Base-by-base conservation (phyloP, 1,140 invertebrate species). In the Bombus confusus region DNA sequence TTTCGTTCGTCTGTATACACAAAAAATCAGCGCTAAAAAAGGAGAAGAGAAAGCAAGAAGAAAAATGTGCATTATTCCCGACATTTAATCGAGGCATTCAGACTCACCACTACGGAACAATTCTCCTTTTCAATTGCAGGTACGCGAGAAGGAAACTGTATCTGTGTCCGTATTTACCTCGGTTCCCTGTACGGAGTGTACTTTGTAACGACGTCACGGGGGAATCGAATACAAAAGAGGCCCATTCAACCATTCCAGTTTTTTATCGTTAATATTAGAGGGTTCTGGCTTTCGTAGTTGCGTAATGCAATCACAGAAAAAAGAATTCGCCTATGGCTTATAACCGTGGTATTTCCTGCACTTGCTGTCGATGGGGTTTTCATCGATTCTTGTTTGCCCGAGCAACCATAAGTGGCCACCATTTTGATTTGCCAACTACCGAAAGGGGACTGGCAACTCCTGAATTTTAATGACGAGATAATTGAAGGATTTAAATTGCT, bases 21-120 rank as follows among this genome's bases (percentile, higher is more conserved):
- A 13, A 34, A 3, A 34, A 39, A 12, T 4, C 59, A 66, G 1
- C 43, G 28, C 47, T 2, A 28, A 47, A 68, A 43, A 15, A 13
- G 22, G 39, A 13, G 12, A 6, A 64, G n/a, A 37, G 47, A 34
- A 34, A 34, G 8, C 22, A 34, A 28, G 3, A 66, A 62, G 2
- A 28, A 41, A 39, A 41, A 34, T 15, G 62, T 68, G n/a, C 62
- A 68, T 79, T 79, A 79, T 79, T 66, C 62, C 3, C 77, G 39
- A 66, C 77, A 47, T 68, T 79, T 79, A 79, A 79, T n/a, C 62
- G 41, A 47, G 62, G 31, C 77, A 79, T 68, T 79, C 62, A 79
- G 28, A 43, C 18, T 34, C 62, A 34, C 76, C 41, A 47, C 62
- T 22, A 15, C 62, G 22, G 41, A 18, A 47, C 62, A 66, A 47